A percentile compares a stretch with the other conserved stretches of the same genome.
These are phyloP conservation scores for Onychostruthus taczanowskii DNA, from an alignment of 2,113 vertebrate species.

Conservation along the genomic window DNA sequence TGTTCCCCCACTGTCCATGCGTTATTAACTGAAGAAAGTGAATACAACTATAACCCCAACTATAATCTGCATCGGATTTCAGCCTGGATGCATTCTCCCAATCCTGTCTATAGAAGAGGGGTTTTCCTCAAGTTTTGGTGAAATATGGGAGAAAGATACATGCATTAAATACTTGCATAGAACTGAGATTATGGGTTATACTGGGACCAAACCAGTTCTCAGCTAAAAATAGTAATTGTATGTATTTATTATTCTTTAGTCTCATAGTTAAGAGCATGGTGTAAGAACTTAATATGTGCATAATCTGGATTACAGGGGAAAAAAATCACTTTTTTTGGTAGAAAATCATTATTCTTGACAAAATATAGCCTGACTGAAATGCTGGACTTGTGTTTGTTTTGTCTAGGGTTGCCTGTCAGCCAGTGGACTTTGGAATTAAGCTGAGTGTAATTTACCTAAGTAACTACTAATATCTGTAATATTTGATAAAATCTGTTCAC, in stretches of 20 bases:
- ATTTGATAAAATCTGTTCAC: neutral
- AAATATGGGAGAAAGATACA: neutral
- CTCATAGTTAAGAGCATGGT: neutral
- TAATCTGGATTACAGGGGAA: neutral
- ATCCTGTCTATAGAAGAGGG: fast-evolving
- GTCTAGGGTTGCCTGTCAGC: neutral
- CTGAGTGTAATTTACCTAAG: neutral
- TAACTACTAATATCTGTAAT: neutral
- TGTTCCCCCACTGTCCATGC: too few species aligned
- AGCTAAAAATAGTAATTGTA: neutral
- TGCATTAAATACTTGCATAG: fast-evolving
- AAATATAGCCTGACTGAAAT: neutral
- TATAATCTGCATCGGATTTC: fast-evolving
- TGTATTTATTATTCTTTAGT: neutral
- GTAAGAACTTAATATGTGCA: neutral
- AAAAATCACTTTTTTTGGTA: neutral
- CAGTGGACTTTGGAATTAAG: slow-evolving; percentile 14
- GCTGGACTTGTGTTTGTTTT: neutral
- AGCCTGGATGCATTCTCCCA: fast-evolving
- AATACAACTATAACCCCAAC: neutral
- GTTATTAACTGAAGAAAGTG: neutral
- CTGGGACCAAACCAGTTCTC: neutral
- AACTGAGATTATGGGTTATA: neutral
- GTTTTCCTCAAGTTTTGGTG: neutral
- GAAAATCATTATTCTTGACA: neutral